Evolutionary conservation across 2,797 vertebrate genomes (phyloP).

Genomic region (Lerista edwardsae): DNA sequence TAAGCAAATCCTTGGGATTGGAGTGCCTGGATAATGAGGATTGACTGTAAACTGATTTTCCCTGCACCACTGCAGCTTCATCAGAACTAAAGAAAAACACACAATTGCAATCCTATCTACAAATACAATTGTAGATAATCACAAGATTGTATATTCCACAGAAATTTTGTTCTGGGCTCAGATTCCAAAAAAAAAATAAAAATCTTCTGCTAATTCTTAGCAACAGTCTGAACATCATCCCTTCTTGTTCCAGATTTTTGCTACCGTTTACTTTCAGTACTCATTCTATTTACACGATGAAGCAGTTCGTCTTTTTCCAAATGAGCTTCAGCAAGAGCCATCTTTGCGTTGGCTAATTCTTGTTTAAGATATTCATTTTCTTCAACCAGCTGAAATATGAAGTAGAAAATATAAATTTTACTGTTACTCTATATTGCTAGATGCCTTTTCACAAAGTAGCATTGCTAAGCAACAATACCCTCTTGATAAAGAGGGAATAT

Average conservation of each 20-base stretch:
- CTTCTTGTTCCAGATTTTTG: slow-evolving; percentile 38
- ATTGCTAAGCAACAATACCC: not conserved
- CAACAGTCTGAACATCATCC: slow-evolving; percentile 43
- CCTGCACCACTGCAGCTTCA: slow-evolving; percentile 58
- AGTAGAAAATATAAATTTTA: slow-evolving; percentile 43
- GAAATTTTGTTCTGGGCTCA: slow-evolving; percentile 54
- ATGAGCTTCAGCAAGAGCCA: slow-evolving; percentile 92
- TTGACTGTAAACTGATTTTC: slow-evolving; percentile 41
- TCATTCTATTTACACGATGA: slow-evolving; percentile 87
- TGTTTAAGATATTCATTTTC: slow-evolving; percentile 96
- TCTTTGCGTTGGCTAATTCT: slow-evolving; percentile 92
- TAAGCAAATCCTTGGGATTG: no score
- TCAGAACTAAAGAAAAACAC: slow-evolving; percentile 51
- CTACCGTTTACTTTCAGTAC: slow-evolving; percentile 62
- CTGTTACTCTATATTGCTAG: not conserved
- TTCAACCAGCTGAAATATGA: slow-evolving; percentile 83
- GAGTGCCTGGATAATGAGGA: no score
- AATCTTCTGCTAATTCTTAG: slow-evolving; percentile 40
- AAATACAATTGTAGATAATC: slow-evolving; percentile 53
- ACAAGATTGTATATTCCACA: slow-evolving; percentile 53
- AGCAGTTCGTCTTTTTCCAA: slow-evolving; percentile 93
- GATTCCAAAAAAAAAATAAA: slow-evolving; percentile 55
- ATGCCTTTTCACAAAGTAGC: slow-evolving; percentile 1
- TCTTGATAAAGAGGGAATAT: not conserved
- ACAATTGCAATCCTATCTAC: slow-evolving; percentile 45